A percentile compares a stretch with the other conserved stretches of the same genome.
Evolutionary conservation across 1,140 invertebrate species (phyloP).

Genomic region (Drosophila ananassae): DNA sequence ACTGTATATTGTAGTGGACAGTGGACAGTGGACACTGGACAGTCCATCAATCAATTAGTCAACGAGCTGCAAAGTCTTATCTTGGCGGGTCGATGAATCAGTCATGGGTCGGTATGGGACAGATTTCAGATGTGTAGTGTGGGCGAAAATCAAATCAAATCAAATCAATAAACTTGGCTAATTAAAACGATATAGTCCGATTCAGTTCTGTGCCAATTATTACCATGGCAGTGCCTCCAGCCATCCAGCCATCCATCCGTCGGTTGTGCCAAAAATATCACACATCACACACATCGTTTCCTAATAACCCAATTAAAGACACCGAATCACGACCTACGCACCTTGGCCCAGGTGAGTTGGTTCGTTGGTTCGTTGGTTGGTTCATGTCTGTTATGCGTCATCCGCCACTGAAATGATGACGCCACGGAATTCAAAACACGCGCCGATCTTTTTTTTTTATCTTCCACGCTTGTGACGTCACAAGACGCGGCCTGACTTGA

Average conservation of each 20-base stretch:
- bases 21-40: not conserved
- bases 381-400: not conserved
- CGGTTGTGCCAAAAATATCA: slow-evolving; percentile 36
- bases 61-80: slow-evolving; percentile 15
- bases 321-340: slow-evolving; percentile 52
- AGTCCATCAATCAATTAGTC: slow-evolving; percentile 51
- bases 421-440: slow-evolving; percentile 30
- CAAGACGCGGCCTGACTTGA: slow-evolving; percentile 46
- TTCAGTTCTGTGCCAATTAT: slow-evolving; percentile 47
- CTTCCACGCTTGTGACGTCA: slow-evolving; percentile 51
- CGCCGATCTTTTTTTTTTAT: slow-evolving; percentile 10
- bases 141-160: slow-evolving; percentile 7
- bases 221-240: slow-evolving; percentile 46
- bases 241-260: not conserved
- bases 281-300: slow-evolving; percentile 63
- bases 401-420: not conserved
- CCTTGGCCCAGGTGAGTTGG: slow-evolving; percentile 26
- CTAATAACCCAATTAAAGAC: slow-evolving; percentile 77
- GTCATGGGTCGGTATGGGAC: not conserved
- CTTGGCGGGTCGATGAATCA: slow-evolving; percentile 39
- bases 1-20: no score
- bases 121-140: slow-evolving; percentile 28
- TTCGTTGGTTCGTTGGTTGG: no score
- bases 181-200: slow-evolving; percentile 26
- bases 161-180: slow-evolving; percentile 58